Evolutionary conservation across 2,888 invertebrate species (phyloP).

Genomic region (Lepidocyrtoides sp.): DNA sequence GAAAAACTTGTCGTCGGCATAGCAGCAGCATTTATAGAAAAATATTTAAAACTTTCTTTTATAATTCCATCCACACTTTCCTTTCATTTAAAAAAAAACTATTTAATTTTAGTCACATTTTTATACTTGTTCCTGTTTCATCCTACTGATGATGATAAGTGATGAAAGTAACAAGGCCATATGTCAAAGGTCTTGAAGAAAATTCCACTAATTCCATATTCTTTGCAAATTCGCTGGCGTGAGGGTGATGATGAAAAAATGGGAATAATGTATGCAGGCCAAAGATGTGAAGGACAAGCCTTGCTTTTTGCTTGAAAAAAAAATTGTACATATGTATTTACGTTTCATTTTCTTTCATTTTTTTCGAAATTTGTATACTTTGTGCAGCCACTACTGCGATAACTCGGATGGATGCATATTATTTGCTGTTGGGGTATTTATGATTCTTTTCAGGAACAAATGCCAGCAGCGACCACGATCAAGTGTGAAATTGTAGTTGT

Average conservation of each 20-base stretch:
- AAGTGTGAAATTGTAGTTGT: slow-evolving; percentile 71
- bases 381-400: background rate
- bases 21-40: background rate
- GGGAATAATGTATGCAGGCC: too few relatives aligned
- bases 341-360: background rate
- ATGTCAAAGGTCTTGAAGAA: slow-evolving; percentile 78
- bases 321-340: too few relatives aligned
- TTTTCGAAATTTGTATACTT: background rate
- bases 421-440: slow-evolving; percentile 64
- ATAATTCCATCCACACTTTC: background rate
- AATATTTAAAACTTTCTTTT: slow-evolving; percentile 2
- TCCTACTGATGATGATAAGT: too few relatives aligned
- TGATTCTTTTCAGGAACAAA: slow-evolving; percentile 56
- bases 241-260: background rate
- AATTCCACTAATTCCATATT: too few relatives aligned
- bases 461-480: slow-evolving; percentile 55
- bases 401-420: slow-evolving; percentile 23
- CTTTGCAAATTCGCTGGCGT: slow-evolving; percentile 58
- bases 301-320: too few relatives aligned
- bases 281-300: slow-evolving; percentile 36
- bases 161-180: slow-evolving; percentile 38
- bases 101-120: slow-evolving; percentile 56
- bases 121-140: slow-evolving; percentile 50
- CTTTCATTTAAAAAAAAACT: background rate
- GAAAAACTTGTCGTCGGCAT: slow-evolving; percentile 5